These are phyloP conservation scores for Mormyrus hasselquistii DNA, from an alignment of 2,797 vertebrate species.

Conservation along the genomic window DNA sequence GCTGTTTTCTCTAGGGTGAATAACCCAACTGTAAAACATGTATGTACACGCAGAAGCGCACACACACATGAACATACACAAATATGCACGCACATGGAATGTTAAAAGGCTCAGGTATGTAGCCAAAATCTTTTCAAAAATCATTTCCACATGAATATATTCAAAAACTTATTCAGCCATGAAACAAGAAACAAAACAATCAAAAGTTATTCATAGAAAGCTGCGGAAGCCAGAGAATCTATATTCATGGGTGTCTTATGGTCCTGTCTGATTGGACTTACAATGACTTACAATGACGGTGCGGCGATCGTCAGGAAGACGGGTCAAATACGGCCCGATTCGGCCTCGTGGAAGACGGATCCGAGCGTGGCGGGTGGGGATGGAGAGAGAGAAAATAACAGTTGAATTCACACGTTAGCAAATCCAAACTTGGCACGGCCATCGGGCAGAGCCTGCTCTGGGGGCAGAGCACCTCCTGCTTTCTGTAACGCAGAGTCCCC, in stretches of 20 bases:
- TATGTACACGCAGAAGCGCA: too few species aligned
- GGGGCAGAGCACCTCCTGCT: background rate
- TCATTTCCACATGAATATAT: background rate
- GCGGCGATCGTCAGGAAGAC: constrained; percentile 24
- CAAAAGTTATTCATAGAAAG: constrained; percentile 1
- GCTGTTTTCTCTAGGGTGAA: background rate
- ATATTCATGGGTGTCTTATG: background rate
- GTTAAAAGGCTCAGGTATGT: background rate
- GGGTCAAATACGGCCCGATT: constrained; percentile 26
- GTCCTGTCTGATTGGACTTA: constrained; percentile 40
- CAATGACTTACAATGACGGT: constrained; percentile 52
- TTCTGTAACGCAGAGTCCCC: background rate
- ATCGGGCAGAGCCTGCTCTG: background rate
- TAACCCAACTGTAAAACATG: background rate
- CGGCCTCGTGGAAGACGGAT: constrained; percentile 42
- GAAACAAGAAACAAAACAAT: background rate
- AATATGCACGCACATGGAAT: background rate
- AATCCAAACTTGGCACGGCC: background rate
- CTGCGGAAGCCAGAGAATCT: background rate
- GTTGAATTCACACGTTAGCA: background rate
- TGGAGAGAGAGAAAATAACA: constrained; percentile 35
- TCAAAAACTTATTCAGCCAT: background rate
- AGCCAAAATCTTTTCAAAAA: background rate
- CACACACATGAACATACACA: background rate
- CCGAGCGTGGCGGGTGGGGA: constrained; percentile 39